These are phyloP conservation scores for Polydrusus pterygomalis DNA, from an alignment of 2,888 invertebrate genomes.

Conservation along the genomic window DNA sequence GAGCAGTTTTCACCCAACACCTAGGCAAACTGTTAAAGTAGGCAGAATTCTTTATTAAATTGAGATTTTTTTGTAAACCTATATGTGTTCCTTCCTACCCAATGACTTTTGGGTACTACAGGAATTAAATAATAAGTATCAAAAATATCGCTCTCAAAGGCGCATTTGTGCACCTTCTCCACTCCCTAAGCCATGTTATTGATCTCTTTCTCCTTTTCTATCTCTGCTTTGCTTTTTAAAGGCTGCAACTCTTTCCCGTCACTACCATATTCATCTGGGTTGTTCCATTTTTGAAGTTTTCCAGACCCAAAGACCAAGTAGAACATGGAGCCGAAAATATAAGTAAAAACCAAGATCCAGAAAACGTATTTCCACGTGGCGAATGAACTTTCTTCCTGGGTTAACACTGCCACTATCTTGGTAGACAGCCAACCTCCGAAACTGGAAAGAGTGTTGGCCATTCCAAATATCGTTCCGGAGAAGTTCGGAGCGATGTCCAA, in stretches of 20 bases:
- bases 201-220: constrained; percentile 63
- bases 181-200: constrained; percentile 49
- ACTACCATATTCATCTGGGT: constrained; percentile 58
- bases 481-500: constrained; percentile 93
- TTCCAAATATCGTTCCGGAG: constrained; percentile 84
- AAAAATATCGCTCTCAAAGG: neutral
- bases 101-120: neutral
- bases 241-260: constrained; percentile 68
- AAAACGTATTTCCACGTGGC: constrained; percentile 88
- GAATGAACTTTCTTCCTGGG: constrained; percentile 82
- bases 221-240: constrained; percentile 62
- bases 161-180: neutral
- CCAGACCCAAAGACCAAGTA: constrained; percentile 82
- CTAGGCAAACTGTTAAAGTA: neutral
- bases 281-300: constrained; percentile 77
- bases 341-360: constrained; percentile 84
- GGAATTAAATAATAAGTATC: constrained; percentile 16
- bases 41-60: constrained; percentile 3
- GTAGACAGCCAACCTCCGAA: constrained; percentile 89
- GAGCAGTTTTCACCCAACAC: neutral
- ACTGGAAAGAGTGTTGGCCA: constrained; percentile 91
- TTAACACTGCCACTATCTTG: constrained; percentile 86
- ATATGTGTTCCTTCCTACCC: neutral
- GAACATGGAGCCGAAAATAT: constrained; percentile 79
- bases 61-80: constrained; percentile 20